Evolutionary conservation across 2,797 vertebrate genomes (phyloP).

Genomic region (Orientallactaga sibirica): DNA sequence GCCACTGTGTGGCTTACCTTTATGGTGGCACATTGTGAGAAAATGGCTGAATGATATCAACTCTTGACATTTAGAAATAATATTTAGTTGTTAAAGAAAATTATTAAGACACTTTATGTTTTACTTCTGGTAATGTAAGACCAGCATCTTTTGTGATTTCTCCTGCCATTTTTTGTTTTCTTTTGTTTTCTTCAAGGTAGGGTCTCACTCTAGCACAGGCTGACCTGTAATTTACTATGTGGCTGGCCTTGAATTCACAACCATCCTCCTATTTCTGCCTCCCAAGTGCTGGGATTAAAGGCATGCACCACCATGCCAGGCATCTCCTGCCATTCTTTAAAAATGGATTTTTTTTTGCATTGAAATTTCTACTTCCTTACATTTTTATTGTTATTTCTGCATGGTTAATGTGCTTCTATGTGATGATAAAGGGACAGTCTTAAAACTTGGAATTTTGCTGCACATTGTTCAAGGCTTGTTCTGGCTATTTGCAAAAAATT

Average conservation of each 20-base stretch:
- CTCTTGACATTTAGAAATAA: constrained; percentile 30
- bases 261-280: too few species aligned
- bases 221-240: too few species aligned
- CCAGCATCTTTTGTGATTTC: constrained; percentile 24
- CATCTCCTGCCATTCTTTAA: background rate
- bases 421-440: background rate
- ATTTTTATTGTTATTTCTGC: background rate
- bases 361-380: constrained; percentile 1
- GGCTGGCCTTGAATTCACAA: too few species aligned
- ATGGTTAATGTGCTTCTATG: background rate
- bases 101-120: constrained; percentile 8
- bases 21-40: background rate
- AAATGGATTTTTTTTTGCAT: background rate
- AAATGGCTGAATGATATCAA: constrained; percentile 11
- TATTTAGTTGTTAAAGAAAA: constrained; percentile 40
- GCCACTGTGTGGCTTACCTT: background rate
- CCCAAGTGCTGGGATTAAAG: too few species aligned
- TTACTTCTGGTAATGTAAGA: background rate
- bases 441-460: constrained; percentile 10
- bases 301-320: too few species aligned
- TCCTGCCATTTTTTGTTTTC: background rate
- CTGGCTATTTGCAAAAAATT: constrained; percentile 45
- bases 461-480: background rate
- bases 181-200: too few species aligned
- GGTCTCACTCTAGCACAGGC: too few species aligned